phyloP scores from a whole-genome alignment of 2,888 invertebrate species.

The Conus canariensis region DNA sequence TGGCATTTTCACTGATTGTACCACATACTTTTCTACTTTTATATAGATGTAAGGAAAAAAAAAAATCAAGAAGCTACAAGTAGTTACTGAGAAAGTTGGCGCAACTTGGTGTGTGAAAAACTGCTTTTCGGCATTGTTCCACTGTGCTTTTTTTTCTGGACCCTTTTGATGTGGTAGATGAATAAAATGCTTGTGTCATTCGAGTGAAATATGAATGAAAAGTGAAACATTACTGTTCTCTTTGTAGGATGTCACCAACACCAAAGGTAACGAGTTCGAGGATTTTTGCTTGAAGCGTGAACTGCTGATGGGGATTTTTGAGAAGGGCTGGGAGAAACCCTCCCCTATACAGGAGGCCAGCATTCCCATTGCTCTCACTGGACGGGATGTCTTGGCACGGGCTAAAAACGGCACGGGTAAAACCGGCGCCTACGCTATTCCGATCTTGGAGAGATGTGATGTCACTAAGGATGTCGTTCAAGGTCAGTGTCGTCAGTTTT shows the following conservation, averaged over 20 bases:
- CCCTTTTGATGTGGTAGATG: too few species aligned
- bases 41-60: too few species aligned
- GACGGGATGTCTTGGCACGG: slow-evolving; percentile 97
- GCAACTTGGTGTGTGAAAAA: too few species aligned
- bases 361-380: slow-evolving; percentile 98
- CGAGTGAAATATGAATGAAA: neutral
- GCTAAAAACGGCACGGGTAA: slow-evolving; percentile 99
- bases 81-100: too few species aligned
- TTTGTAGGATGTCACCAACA: slow-evolving; percentile 96
- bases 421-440: slow-evolving; percentile 99
- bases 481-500: slow-evolving; percentile 77
- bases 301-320: slow-evolving; percentile 99
- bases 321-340: slow-evolving; percentile 99
- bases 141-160: too few species aligned
- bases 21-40: too few species aligned
- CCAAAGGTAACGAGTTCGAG: slow-evolving; percentile 99
- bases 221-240: neutral
- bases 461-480: slow-evolving; percentile 93
- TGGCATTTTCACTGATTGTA: too few species aligned
- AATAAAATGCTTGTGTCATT: neutral
- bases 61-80: too few species aligned
- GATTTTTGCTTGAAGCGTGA: slow-evolving; percentile 98
- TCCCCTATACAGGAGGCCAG: slow-evolving; percentile 97
- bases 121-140: too few species aligned
- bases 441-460: slow-evolving; percentile 93